Percentiles rank a stretch among this genome's conserved stretches.
These are phyloP conservation scores for Akabosia matsudoensis DNA, from an alignment of 1,140 invertebrate genomes.

Conservation along the genomic window DNA sequence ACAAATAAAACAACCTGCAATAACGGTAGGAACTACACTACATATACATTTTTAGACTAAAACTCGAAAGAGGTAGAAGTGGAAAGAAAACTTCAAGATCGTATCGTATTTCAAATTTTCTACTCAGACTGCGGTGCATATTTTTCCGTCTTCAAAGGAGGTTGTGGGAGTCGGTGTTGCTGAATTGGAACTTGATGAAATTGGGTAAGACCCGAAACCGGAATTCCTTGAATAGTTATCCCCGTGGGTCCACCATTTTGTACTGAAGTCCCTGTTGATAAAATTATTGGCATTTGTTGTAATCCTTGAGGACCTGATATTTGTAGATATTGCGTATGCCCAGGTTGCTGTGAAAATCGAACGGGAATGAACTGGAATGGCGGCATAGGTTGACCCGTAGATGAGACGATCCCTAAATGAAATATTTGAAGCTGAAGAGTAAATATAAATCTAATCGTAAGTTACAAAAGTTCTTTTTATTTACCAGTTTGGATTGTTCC, in stretches of 20 bases:
- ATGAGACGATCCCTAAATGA: neutral
- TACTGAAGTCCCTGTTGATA: neutral
- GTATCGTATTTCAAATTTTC: too few species aligned
- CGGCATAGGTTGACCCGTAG: neutral
- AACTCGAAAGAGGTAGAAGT: too few species aligned
- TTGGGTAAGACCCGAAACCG: neutral
- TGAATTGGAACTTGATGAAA: constrained; percentile 1
- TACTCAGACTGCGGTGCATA: neutral
- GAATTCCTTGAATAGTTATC: neutral
- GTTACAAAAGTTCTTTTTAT: too few species aligned
- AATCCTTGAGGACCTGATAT: neutral
- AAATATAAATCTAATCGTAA: too few species aligned
- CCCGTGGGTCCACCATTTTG: neutral
- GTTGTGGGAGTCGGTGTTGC: neutral
- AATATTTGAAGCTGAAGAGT: too few species aligned
- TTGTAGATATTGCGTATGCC: neutral
- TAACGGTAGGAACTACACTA: too few species aligned
- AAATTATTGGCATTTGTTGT: constrained; percentile 1
- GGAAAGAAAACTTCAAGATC: too few species aligned
- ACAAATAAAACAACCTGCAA: too few species aligned
- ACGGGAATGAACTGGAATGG: constrained; percentile 2
- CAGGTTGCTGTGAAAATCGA: neutral
- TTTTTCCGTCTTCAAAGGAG: neutral
- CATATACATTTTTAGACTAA: too few species aligned
- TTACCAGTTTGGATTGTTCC: neutral